Percentiles rank a stretch among this genome's conserved stretches.
Conservation (phyloP, 2,797 vertebrate genomes). For the Echeneis naucrates region DNA sequence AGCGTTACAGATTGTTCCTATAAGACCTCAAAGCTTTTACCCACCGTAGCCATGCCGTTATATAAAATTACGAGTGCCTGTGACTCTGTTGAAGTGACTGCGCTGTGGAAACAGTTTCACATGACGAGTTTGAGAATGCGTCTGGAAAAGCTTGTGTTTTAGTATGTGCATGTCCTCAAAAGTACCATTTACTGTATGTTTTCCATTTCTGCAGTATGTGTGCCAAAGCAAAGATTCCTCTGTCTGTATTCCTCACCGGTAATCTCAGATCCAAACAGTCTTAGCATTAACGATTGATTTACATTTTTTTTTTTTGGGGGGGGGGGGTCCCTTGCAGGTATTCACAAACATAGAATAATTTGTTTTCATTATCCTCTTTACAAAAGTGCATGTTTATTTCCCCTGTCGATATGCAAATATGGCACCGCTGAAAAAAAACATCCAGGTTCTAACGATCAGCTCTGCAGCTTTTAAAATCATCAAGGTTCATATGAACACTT, state of each 20-base stretch:
- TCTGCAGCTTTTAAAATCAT: conserved; percentile 58
- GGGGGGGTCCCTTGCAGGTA: background rate
- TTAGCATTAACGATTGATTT: conserved; percentile 8
- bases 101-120: conserved; percentile 41
- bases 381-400: conserved; percentile 35
- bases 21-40: conserved; percentile 45
- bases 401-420: conserved; percentile 23
- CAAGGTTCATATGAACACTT: conserved; percentile 50
- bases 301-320: background rate
- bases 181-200: conserved; percentile 56
- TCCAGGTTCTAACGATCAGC: conserved; percentile 47
- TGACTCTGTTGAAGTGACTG: conserved; percentile 42
- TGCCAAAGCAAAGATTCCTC: conserved; percentile 51
- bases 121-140: conserved; percentile 20
- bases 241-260: background rate
- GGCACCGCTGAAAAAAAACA: conserved; percentile 23
- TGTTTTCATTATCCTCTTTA: conserved; percentile 12
- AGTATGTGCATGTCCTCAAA: conserved; percentile 55
- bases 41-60: conserved; percentile 20
- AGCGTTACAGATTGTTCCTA: conserved; percentile 33
- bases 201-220: conserved; percentile 35
- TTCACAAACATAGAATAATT: conserved; percentile 7
- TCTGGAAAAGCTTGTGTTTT: conserved; percentile 37
- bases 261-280: background rate
- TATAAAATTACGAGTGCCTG: conserved; percentile 48